Evolutionary conservation across 2,797 vertebrate genomes (phyloP), one percentile per base, ranked within the genome.

Genomic region (Lacerta agilis): DNA sequence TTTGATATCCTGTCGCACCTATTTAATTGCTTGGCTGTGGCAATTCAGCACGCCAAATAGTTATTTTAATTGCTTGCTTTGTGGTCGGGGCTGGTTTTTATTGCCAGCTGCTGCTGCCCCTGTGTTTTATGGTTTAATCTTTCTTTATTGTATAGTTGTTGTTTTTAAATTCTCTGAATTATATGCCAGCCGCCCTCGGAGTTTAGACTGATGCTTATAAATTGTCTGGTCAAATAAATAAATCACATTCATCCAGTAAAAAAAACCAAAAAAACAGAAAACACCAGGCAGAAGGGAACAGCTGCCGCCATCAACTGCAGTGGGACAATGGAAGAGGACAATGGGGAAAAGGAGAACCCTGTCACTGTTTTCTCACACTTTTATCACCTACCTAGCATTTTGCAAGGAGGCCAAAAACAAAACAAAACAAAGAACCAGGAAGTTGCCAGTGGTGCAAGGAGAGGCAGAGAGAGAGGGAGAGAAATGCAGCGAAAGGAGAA

Each of bases 121-220:
- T 49, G 29, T 67, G n/a, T 25, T 67, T 80, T 73, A 77, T 73
- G 58, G 85, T 71, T 86, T 87, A 49, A 66, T 87, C 81, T 81
- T 87, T 69, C 17, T 86, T 86, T 20, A 81, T 41, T 87, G 49
- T 73, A 49, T 43, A 41, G 36, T 45, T 15, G 49, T 49, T 49
- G 49, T 55, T 55, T 87, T 45, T 33, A 36, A 64, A 55, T 55
- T 77, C 73, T 66, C 69, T 82, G 38, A 82, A 43, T 36, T 33
- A 61, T 87, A 45, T 3, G 1, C 20, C 38, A 55, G 1, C 29
- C 38, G 38, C 79, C 29, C 10, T 45, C 69, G 86, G 20, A 64
- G 55, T 58, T 72, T 23, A 81, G 69, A 36, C 4, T 43, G 79
- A 82, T 73, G 69, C 55, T 8, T 81, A 81, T 64, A 73, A 82